Conservation (phyloP, 53 echinoderm and acorn worm species). For the Antedon mediterranea region DNA sequence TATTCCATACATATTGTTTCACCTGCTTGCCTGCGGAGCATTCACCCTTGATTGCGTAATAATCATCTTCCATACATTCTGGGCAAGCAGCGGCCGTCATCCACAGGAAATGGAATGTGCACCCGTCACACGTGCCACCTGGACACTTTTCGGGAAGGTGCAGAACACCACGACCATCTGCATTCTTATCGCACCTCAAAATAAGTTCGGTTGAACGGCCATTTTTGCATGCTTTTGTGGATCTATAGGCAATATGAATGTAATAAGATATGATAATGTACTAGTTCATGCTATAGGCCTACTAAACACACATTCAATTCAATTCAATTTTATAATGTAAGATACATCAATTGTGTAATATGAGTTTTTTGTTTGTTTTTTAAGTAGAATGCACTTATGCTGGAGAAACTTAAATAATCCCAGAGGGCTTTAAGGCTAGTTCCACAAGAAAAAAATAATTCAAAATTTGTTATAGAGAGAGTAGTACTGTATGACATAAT, state of each 20-base stretch:
- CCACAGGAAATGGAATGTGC: slow-evolving; percentile 90
- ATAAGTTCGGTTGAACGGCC: slow-evolving; percentile 78
- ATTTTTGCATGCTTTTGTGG: slow-evolving; percentile 65
- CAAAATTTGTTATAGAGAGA: too few relatives aligned
- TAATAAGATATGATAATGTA: too few relatives aligned
- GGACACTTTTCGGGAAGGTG: slow-evolving; percentile 45
- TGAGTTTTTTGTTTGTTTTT: too few relatives aligned
- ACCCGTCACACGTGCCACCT: slow-evolving; percentile 85
- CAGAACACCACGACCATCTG: slow-evolving; percentile 34
- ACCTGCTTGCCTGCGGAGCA: slow-evolving; percentile 47
- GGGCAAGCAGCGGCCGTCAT: slow-evolving; percentile 55
- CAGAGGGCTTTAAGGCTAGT: too few relatives aligned
- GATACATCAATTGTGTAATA: too few relatives aligned
- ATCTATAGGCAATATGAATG: slow-evolving; percentile 21
- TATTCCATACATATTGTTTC: slow-evolving; percentile 60
- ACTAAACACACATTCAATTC: too few relatives aligned
- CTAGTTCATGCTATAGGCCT: too few relatives aligned
- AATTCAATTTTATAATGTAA: too few relatives aligned
- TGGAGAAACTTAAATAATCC: too few relatives aligned
- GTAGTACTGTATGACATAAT: too few relatives aligned
- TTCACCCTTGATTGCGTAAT: slow-evolving; percentile 41
- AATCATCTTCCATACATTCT: slow-evolving; percentile 43
- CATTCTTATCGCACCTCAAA: slow-evolving; percentile 54
- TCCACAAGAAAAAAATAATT: too few relatives aligned
- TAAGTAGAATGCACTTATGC: too few relatives aligned